These are phyloP conservation scores for Phylloscopus whistleri DNA, from an alignment of 2,113 vertebrate species.

Conservation along the genomic window DNA sequence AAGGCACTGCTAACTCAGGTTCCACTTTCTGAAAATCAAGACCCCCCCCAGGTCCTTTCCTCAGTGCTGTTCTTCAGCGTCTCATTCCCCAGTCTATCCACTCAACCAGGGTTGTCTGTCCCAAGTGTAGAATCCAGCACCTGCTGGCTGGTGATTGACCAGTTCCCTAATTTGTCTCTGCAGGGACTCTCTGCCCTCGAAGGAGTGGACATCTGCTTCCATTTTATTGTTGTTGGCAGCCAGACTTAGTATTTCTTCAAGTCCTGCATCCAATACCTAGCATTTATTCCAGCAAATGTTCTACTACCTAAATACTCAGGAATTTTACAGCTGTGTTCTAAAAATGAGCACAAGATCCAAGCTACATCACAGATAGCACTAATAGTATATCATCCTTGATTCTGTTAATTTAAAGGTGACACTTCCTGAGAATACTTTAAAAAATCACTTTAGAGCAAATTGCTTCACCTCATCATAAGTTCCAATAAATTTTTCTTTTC, in stretches of 20 bases:
- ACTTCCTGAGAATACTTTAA: background rate
- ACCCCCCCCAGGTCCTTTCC: background rate
- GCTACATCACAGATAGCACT: background rate
- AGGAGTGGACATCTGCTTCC: background rate
- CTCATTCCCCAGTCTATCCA: background rate
- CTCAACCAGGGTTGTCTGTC: accelerated
- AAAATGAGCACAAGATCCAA: background rate
- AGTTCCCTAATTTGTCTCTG: background rate
- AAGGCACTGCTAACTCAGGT: background rate
- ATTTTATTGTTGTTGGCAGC: background rate
- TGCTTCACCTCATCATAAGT: background rate
- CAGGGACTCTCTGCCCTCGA: background rate
- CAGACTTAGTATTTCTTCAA: background rate
- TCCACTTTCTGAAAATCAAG: background rate
- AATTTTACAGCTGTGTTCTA: background rate
- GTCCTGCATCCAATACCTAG: background rate
- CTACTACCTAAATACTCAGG: background rate
- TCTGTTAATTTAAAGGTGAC: background rate
- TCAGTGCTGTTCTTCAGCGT: background rate
- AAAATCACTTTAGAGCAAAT: background rate
- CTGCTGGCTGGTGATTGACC: background rate
- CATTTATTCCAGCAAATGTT: background rate
- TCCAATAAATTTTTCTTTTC: background rate
- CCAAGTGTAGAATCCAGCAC: background rate
- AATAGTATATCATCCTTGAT: background rate